phyloP scores from a whole-genome alignment of 1,140 invertebrate species.

The Drosophila biarmipes region DNA sequence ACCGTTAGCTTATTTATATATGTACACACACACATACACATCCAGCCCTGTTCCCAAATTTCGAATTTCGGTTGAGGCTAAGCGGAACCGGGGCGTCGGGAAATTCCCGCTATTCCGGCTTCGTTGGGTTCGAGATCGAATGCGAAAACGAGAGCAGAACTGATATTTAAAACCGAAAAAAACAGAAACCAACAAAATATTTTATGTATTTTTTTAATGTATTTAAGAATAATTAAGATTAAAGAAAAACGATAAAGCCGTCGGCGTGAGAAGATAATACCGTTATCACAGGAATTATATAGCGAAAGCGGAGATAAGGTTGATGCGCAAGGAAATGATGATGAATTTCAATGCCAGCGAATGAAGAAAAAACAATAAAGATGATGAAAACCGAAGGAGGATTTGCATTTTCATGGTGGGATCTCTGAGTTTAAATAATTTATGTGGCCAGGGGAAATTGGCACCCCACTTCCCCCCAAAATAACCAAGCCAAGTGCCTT shows the following conservation, averaged over 20 bases:
- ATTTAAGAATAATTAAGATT: constrained; percentile 80
- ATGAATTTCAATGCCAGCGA: constrained; percentile 34
- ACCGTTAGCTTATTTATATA: constrained; percentile 82
- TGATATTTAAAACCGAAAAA: constrained; percentile 34
- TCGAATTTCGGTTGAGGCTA: constrained; percentile 13
- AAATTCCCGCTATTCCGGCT: background rate
- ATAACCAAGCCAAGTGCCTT: constrained; percentile 1
- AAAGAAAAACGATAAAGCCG: constrained; percentile 26
- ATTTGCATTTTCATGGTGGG: background rate
- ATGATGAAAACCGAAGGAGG: constrained; percentile 16
- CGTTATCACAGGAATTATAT: constrained; percentile 51
- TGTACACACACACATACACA: constrained; percentile 57
- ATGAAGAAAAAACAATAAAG: constrained; percentile 37
- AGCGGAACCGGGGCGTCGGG: background rate
- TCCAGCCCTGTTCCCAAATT: constrained; percentile 17
- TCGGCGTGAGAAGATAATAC: constrained; percentile 41
- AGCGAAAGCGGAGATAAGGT: constrained; percentile 37
- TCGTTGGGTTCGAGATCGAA: background rate
- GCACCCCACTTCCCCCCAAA: background rate
- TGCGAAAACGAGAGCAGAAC: constrained; percentile 27
- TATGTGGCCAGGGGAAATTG: too few species aligned
- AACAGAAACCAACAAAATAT: constrained; percentile 65
- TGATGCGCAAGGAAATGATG: constrained; percentile 74
- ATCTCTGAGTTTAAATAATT: too few species aligned
- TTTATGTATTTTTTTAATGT: constrained; percentile 82